A percentile compares a stretch with the other conserved stretches of the same genome.
phyloP scores from a whole-genome alignment of 2,888 invertebrate genomes.

The Mimachlamys varia region DNA sequence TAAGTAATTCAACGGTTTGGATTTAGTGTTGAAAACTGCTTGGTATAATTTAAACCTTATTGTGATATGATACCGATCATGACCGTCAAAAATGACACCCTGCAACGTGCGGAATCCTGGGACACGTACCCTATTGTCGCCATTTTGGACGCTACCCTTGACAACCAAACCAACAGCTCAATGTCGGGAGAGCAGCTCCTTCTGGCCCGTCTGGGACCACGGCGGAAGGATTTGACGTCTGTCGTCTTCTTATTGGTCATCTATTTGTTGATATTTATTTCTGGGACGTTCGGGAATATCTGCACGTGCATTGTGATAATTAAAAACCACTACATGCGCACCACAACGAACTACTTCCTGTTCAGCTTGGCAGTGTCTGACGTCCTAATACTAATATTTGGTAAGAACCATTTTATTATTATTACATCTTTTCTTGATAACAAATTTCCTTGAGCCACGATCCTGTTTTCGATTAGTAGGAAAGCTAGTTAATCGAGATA shows the following conservation, averaged over 20 bases:
- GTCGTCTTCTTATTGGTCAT: constrained; percentile 54
- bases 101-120: background rate
- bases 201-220: constrained; percentile 54
- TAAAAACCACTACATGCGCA: constrained; percentile 91
- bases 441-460: too few relatives aligned
- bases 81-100: background rate
- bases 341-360: constrained; percentile 94
- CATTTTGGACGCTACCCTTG: background rate
- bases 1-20: background rate
- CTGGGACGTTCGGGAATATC: constrained; percentile 92
- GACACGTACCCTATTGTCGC: background rate
- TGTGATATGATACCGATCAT: constrained; percentile 29
- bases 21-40: background rate
- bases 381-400: constrained; percentile 89
- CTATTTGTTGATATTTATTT: constrained; percentile 76
- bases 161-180: constrained; percentile 42
- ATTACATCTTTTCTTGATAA: background rate
- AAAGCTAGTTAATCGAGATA: too few relatives aligned
- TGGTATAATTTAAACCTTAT: background rate
- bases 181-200: constrained; percentile 48
- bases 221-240: constrained; percentile 53
- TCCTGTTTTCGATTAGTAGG: too few relatives aligned
- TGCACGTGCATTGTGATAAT: constrained; percentile 94
- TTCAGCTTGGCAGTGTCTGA: constrained; percentile 94
- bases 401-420: constrained; percentile 78